Evolutionary conservation across 1,140 invertebrate genomes (phyloP), one percentile per base, ranked within the genome.

Genomic region (Acyrthosiphon pisum): DNA sequence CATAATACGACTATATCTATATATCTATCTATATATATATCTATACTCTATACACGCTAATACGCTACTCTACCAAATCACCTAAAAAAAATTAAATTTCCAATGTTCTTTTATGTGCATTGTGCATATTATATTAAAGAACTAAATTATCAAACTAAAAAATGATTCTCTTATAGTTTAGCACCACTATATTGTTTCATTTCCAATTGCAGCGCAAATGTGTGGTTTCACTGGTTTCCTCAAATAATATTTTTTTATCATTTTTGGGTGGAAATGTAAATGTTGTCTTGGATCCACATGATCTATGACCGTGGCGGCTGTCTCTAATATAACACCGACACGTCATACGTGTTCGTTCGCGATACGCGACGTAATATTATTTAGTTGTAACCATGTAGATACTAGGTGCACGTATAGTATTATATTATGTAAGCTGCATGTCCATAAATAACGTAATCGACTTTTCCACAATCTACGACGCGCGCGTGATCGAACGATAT

Each of bases 361-460:
- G 86, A 46, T n/a, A 76, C 86, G 30, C n/a, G 86, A 18, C n/a
- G 86, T 84, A 44, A 87, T 86, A 86, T 46, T 86, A 86, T 46
- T 76, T 76, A 76, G 60, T 76, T 76, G 60, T n/a, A 68, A 18
- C 30, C 60, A n/a, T 68, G 30, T 68, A 68, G 30, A 30, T 83
- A 41, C 37, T 37, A 83, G 7, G 81, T 41, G 37, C 22, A 23
- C 37, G 35, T 83, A 41, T 41, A 37, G 22, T 41, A 83, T 83
- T 37, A 81, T 81, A 44, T 56, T 83, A n/a, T 60, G 11, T 11
- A 30, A 68, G n/a, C n/a, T 76, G 60, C 18, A 14, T 20, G 30
- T 37, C 48, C 87, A 89, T 56, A 89, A 89, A 89, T 56, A 89
- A 89, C 50, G 22, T 26, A 89, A 89, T 89, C 87, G 87, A 89